phyloP scores from a whole-genome alignment of 1,140 invertebrate genomes.

The Bombus cullumanus region DNA sequence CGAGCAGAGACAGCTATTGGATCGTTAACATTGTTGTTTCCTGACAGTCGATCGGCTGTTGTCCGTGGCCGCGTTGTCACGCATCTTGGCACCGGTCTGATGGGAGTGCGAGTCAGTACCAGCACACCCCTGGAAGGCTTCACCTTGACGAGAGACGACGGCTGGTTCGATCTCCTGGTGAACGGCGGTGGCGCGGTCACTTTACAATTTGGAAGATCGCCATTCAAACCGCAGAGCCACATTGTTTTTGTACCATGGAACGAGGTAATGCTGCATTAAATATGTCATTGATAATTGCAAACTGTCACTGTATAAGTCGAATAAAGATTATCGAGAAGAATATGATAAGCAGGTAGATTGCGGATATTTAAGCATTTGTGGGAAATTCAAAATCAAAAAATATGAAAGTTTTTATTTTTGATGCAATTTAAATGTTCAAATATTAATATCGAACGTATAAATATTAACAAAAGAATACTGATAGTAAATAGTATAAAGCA shows the following conservation, averaged over 20 bases:
- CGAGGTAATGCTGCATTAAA: slow-evolving; percentile 85
- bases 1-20: neutral
- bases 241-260: slow-evolving; percentile 98
- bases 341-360: too few relatives aligned
- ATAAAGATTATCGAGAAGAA: too few relatives aligned
- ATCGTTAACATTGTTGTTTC: slow-evolving; percentile 56
- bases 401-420: too few relatives aligned
- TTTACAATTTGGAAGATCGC: slow-evolving; percentile 95
- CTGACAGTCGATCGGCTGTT: slow-evolving; percentile 95
- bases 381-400: too few relatives aligned
- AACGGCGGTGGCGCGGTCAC: slow-evolving; percentile 98
- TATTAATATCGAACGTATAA: too few relatives aligned
- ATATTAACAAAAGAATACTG: too few relatives aligned
- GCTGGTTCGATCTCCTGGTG: slow-evolving; percentile 98
- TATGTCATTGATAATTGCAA: too few relatives aligned
- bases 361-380: too few relatives aligned
- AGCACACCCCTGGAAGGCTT: slow-evolving; percentile 95
- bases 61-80: slow-evolving; percentile 97
- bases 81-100: slow-evolving; percentile 93
- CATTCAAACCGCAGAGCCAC: slow-evolving; percentile 94
- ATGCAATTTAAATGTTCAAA: too few relatives aligned
- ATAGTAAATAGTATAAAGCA: too few relatives aligned
- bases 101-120: slow-evolving; percentile 96
- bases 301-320: too few relatives aligned
- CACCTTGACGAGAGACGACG: slow-evolving; percentile 95